Evolutionary conservation across 2,888 invertebrate genomes (phyloP).

Genomic region (Lasioglossum oenotherae): DNA sequence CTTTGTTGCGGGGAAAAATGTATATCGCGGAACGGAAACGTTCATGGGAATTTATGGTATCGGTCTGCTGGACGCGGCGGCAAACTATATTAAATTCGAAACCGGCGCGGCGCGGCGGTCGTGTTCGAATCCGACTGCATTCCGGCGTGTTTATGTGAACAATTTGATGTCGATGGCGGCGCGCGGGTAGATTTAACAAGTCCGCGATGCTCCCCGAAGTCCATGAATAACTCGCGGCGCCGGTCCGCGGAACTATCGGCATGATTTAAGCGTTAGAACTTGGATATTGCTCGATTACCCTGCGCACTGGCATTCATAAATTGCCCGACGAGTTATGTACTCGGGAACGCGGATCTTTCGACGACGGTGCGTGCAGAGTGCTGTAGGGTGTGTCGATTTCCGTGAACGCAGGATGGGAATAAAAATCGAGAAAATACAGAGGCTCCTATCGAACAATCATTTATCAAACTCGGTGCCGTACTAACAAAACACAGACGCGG

Average conservation of each 20-base stretch:
- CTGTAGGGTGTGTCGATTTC: not conserved
- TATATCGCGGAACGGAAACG: not conserved
- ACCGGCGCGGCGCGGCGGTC: not conserved
- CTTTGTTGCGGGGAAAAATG: not conserved
- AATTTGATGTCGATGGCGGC: constrained; percentile 36
- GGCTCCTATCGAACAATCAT: constrained; percentile 42
- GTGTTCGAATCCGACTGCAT: not conserved
- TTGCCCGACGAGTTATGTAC: constrained; percentile 48
- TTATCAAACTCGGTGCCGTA: constrained; percentile 42
- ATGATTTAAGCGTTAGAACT: constrained; percentile 59
- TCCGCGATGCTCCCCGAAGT: constrained; percentile 43
- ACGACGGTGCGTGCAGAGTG: not conserved
- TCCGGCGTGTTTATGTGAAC: constrained; percentile 16
- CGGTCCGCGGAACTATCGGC: constrained; percentile 55
- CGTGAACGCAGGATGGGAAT: not conserved
- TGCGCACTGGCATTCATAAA: constrained; percentile 53
- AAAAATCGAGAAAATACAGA: not conserved
- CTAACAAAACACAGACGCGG: constrained; percentile 44
- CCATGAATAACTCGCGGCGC: constrained; percentile 46
- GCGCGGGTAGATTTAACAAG: constrained; percentile 40
- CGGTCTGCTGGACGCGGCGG: not conserved
- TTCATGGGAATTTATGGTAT: not conserved
- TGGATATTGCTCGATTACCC: constrained; percentile 51
- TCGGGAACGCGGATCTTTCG: not conserved
- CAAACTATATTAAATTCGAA: constrained; percentile 31